Base-by-base conservation (phyloP, 1,140 invertebrate genomes). In the Caerostris extrusa region DNA sequence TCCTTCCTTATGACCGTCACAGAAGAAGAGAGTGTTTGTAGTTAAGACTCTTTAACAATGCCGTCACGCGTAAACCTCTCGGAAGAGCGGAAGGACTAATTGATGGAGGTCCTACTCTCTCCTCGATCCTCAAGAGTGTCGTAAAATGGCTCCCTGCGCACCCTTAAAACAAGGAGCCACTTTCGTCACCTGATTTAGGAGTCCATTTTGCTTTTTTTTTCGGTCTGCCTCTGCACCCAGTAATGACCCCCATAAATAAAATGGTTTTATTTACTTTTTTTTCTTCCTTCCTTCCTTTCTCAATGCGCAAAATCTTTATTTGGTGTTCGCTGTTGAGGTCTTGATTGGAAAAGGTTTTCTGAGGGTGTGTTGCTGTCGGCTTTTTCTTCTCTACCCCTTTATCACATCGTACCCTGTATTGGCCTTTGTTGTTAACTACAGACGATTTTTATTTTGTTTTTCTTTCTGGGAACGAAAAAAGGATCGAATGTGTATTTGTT, bases 231-330 rank as follows among this genome's bases (percentile, higher is more conserved):
- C 58, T 19, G 57, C 58, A 87, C 88, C 88, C 88, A n/a, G 88
- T 90, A 90, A 90, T 90, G 88, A 90, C 88, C 88, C 64, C 88
- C 69, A 90, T 90, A 90, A 90, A 90, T 90, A 90, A 85, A 85
- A 85, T 60, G 19, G 34, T 34, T 34, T 34, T 85, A 19, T 58
- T 34, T 85, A 50, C 58, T 85, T 57, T 90, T 77, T 71, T 7
- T 86, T 86, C 58, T 58, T 57, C 19, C n/a, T 34, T 53, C 19
- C 58, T 5, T 17, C 82, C n/a, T 19, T 14, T 19, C 57, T 17
- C 8, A 34, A 87, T 64, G 58, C 34, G 58, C 34, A 14, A 90
- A 77, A 55, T 71, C 88, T 90, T 90, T 90, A 90, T 90, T 90
- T 71, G 88, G 67, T 90, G 88, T 90, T 90, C 64, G 53, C 57